Conservation (phyloP, 2,888 invertebrate genomes). For the Nephrotoma appendiculata region DNA sequence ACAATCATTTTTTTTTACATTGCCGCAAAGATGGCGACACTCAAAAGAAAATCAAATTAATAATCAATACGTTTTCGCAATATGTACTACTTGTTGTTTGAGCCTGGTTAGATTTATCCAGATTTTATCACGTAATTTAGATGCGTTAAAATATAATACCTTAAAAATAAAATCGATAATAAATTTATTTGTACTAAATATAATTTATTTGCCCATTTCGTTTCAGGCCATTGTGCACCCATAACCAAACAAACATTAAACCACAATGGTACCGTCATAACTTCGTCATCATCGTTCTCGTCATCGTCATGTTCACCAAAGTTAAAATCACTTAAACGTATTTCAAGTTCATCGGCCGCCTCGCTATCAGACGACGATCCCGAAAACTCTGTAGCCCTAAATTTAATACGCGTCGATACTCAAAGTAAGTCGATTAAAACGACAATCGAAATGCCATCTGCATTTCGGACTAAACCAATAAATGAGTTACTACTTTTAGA, state of each 20-base stretch:
- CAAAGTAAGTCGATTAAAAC: neutral
- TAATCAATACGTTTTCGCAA: too few species aligned
- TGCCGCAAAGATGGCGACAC: too few species aligned
- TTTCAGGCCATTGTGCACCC: neutral
- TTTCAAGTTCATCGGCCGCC: neutral
- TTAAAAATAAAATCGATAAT: too few species aligned
- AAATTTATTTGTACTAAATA: too few species aligned
- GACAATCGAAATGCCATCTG: neutral
- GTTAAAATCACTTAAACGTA: neutral
- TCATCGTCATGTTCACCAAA: neutral
- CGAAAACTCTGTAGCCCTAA: constrained; percentile 12
- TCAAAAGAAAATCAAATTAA: too few species aligned
- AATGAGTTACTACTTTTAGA: neutral
- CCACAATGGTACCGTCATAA: neutral
- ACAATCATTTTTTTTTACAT: too few species aligned
- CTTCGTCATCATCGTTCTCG: neutral
- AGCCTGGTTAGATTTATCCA: too few species aligned
- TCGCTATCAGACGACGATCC: neutral
- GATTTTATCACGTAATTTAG: too few species aligned
- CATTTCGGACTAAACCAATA: neutral
- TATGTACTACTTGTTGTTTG: too few species aligned
- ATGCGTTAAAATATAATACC: too few species aligned
- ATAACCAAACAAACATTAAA: neutral
- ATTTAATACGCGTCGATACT: constrained; percentile 18
- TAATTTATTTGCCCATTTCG: neutral